Conservation (phyloP, 2,113 vertebrate species). For the Cinclus cinclus region DNA sequence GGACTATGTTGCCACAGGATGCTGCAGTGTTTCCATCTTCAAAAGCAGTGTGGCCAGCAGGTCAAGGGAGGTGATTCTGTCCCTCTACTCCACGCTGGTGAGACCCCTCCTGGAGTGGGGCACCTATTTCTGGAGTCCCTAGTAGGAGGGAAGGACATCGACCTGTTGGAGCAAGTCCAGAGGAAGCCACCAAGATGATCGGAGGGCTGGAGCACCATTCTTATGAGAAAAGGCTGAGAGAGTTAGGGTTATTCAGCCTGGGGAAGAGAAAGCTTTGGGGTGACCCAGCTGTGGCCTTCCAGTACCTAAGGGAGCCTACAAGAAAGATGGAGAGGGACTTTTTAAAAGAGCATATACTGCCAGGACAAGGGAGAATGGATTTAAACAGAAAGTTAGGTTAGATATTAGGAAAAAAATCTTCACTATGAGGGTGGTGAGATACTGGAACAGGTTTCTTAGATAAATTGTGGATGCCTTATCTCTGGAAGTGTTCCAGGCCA, state of each 20-base stretch:
- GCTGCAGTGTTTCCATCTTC: not conserved
- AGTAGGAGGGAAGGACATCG: not conserved
- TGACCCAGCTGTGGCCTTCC: not conserved
- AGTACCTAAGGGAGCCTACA: not conserved
- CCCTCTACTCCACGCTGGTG: not conserved
- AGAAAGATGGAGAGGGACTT: not conserved
- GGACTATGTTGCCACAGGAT: not conserved
- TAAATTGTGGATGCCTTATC: not conserved
- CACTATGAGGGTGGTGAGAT: not conserved
- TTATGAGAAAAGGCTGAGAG: not conserved
- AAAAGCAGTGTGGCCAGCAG: not conserved
- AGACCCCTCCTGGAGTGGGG: not conserved
- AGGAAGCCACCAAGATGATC: not conserved
- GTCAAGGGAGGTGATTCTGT: not conserved
- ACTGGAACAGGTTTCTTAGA: not conserved
- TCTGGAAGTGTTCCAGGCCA: not conserved
- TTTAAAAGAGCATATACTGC: too few relatives aligned
- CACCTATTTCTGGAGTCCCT: not conserved
- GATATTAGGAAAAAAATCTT: not conserved
- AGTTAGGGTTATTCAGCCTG: not conserved
- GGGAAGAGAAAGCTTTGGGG: not conserved
- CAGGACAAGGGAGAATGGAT: not conserved
- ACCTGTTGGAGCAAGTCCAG: rapidly evolving
- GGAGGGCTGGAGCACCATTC: not conserved
- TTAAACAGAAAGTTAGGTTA: not conserved